These are phyloP conservation scores for Helicolenus hilgendorfi DNA, from an alignment of 2,797 vertebrate genomes.

Conservation along the genomic window DNA sequence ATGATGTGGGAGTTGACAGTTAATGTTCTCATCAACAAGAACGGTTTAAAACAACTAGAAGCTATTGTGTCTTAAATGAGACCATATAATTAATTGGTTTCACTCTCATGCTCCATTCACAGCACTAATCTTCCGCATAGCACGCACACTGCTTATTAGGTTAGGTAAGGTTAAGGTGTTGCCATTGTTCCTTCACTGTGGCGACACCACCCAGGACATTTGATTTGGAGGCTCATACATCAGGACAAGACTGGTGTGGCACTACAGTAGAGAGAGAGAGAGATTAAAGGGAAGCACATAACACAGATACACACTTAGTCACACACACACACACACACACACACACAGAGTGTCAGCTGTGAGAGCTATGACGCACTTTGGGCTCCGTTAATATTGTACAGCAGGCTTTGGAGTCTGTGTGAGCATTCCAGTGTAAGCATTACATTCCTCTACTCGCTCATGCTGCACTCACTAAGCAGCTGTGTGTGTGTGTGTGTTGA, in stretches of 20 bases:
- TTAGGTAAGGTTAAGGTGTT: neutral
- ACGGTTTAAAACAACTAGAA: neutral
- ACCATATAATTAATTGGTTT: constrained; percentile 2
- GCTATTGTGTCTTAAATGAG: neutral
- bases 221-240: constrained; percentile 62
- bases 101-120: constrained; percentile 19
- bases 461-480: constrained; percentile 80
- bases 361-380: constrained; percentile 90
- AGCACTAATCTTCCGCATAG: constrained; percentile 19
- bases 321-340: constrained; percentile 47
- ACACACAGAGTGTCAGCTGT: constrained; percentile 83
- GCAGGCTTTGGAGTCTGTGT: constrained; percentile 86
- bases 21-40: neutral
- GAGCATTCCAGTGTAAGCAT: constrained; percentile 88
- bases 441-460: constrained; percentile 78
- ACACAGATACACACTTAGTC: constrained; percentile 15
- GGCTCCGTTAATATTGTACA: constrained; percentile 90
- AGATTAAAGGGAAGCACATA: constrained; percentile 65
- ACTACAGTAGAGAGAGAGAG: constrained; percentile 63
- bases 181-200: constrained; percentile 59
- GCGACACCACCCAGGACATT: constrained; percentile 54
- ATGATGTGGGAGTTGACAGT: neutral
- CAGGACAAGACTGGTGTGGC: constrained; percentile 58
- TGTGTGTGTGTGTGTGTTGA: constrained; percentile 28
- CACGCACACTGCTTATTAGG: neutral